Evolutionary conservation across 1,140 invertebrate species (phyloP), one percentile per base, ranked within the genome.

Genomic region (Cydia splendana): DNA sequence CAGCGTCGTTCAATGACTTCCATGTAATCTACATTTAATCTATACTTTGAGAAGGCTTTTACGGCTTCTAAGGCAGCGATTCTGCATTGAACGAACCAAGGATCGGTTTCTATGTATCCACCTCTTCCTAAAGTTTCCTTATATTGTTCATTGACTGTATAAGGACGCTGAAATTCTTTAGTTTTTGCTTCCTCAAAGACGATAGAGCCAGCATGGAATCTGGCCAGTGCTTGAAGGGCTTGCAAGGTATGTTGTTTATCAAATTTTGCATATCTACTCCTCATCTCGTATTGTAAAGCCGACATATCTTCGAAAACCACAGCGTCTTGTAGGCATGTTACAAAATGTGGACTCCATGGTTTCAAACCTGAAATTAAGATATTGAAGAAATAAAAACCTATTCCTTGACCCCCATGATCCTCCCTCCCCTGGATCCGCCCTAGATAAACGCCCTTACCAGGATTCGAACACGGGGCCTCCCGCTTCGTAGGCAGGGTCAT

Each of bases 301-400:
- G 84, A 87, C 69, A 93, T 81, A 82, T 93, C 89, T 85, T 92
- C 88, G 69, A 91, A 91, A 2, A 93, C 86, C 74, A 91, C 81
- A 30, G 86, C 87, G 53, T 91, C 83, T n/a, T 88, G 76, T 5
- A 91, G 71, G 13, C 78, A 20, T 53, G 80, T 80, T 18, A 91
- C 76, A 15, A 92, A 76, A 71, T 77, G 81, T 57, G 90, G 78
- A 79, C 89, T 87, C 89, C 89, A 93, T 5, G 86, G 78, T 62
- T 83, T 85, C 12, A 91, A 51, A 77, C 75, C 91, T 93, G 57
- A 73, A 88, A 87, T 10, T 12, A 62, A 62, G 76, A 80, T 48
- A 53, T 28, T 57, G 38, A 34, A 34, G n/a, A 74, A 48, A 77
- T 77, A 42, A 62, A 78, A n/a, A 24, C 15, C 18, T 42, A 42